Evolutionary conservation across 2,113 vertebrate genomes (phyloP).

Genomic region (Erythrolamprus reginae): DNA sequence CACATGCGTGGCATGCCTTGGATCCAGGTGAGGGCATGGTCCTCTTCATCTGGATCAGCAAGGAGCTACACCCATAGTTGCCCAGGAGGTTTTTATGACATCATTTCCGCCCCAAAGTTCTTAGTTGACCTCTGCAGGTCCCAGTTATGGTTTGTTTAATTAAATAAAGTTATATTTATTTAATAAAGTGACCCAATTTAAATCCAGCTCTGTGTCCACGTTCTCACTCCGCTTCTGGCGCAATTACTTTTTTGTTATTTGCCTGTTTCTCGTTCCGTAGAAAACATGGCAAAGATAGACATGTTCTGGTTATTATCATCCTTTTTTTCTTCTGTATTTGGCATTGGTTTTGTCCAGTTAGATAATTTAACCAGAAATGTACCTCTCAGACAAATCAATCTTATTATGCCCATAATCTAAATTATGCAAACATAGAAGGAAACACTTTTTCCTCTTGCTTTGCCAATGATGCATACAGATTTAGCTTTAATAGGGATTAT

Average conservation of each 20-base stretch:
- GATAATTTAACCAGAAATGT: not conserved
- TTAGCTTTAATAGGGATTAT: not conserved
- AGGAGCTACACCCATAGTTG: no score
- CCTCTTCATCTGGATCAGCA: no score
- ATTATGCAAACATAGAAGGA: not conserved
- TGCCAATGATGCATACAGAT: not conserved
- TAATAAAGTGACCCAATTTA: no score
- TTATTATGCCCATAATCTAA: not conserved
- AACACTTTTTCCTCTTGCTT: not conserved
- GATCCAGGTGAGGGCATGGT: no score
- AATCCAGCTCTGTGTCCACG: no score
- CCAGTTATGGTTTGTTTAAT: no score
- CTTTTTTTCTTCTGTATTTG: not conserved
- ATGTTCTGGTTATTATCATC: not conserved
- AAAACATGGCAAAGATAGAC: not conserved
- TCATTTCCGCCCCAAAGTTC: no score
- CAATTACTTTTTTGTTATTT: not conserved
- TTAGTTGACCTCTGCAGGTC: no score
- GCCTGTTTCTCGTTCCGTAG: not conserved
- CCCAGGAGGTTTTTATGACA: no score
- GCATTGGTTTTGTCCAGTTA: not conserved
- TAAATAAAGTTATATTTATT: no score
- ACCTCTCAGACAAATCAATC: not conserved
- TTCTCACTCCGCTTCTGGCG: no score
- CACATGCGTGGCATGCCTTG: no score